These are phyloP conservation scores for Malthinus seriepunctatus DNA, from an alignment of 2,888 invertebrate species.

Conservation along the genomic window DNA sequence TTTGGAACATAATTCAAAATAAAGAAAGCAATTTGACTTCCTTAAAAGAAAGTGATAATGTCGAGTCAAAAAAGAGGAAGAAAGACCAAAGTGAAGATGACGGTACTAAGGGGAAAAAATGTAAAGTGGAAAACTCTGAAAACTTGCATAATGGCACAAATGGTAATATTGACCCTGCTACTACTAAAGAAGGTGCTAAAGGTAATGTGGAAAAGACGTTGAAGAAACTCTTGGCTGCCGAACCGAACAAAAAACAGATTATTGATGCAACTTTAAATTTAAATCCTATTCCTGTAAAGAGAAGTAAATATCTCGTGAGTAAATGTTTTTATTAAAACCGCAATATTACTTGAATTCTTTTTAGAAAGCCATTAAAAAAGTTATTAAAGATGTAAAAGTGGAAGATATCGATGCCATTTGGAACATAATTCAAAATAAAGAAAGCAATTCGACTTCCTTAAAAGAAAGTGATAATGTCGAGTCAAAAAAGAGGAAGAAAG, in stretches of 20 bases:
- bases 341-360: too few relatives aligned
- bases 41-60: background rate
- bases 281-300: slow-evolving; percentile 3
- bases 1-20: slow-evolving; percentile 62
- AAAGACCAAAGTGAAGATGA: background rate
- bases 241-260: background rate
- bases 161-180: background rate
- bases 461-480: background rate
- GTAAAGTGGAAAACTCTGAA: background rate
- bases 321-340: slow-evolving; percentile 49
- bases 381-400: slow-evolving; percentile 51
- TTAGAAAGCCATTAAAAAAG: background rate
- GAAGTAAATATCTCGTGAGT: slow-evolving; percentile 6
- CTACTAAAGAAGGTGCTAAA: background rate
- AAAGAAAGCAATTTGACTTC: slow-evolving; percentile 33
- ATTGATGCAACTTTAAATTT: background rate
- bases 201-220: too few relatives aligned
- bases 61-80: background rate
- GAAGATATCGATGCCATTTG: slow-evolving; percentile 69
- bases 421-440: slow-evolving; percentile 55
- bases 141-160: background rate
- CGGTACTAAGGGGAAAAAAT: background rate
- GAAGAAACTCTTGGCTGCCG: too few relatives aligned
- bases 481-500: background rate
- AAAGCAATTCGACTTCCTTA: slow-evolving; percentile 16